phyloP scores from a whole-genome alignment of 92 coral and sea anemone species.

The Epizoanthus fatuus region DNA sequence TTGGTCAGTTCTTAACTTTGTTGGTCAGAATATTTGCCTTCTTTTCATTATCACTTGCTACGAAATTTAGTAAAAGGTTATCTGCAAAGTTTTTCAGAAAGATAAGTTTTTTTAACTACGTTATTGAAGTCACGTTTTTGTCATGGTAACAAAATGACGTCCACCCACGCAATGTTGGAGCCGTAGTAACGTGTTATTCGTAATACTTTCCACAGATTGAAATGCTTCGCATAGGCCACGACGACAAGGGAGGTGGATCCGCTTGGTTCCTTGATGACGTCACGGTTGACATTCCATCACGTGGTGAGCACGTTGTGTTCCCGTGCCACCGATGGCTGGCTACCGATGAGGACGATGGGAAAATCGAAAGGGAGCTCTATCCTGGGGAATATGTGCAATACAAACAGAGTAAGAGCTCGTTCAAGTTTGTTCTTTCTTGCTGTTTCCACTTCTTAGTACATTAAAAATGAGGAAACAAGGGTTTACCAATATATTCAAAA shows the following conservation, averaged over 20 bases:
- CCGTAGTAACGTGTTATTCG: background rate
- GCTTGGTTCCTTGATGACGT: constrained; percentile 96
- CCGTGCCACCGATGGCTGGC: constrained; percentile 99
- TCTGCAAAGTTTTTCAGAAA: no score
- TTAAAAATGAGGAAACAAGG: no score
- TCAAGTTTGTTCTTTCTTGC: no score
- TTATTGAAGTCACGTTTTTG: no score
- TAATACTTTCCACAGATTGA: constrained; percentile 62
- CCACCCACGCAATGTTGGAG: background rate
- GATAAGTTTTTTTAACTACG: no score
- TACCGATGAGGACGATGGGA: constrained; percentile 96
- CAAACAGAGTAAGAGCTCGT: constrained; percentile 76
- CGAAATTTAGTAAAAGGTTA: no score
- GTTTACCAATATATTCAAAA: no score
- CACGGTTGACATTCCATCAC: constrained; percentile 93
- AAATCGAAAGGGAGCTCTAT: constrained; percentile 88
- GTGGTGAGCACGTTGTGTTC: constrained; percentile 90
- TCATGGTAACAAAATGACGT: background rate
- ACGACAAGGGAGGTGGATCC: constrained; percentile 86
- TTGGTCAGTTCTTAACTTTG: no score
- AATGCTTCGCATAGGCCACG: constrained; percentile 94
- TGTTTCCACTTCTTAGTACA: no score
- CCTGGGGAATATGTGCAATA: constrained; percentile 76
- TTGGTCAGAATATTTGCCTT: no score
- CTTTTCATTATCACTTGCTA: no score